Evolutionary conservation across 2,888 invertebrate species (phyloP), one percentile per base, ranked within the genome.

Genomic region (Barypeithes pellucidus): DNA sequence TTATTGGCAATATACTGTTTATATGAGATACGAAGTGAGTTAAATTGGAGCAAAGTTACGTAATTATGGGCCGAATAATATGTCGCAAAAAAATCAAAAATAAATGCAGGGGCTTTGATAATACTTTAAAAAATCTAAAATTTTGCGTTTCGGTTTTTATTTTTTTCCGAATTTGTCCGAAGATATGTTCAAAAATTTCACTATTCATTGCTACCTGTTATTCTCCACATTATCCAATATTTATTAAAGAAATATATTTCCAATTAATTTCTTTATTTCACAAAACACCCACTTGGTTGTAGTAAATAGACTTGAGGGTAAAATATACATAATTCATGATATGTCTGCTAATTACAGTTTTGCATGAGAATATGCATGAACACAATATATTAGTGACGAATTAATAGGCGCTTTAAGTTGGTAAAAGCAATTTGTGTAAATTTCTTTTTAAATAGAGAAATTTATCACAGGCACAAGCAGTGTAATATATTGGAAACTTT

Each of bases 391-490:
- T 63, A 54, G 45, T 65, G 65, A 47, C 45, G 39, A 63, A 71
- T 71, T 71, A 71, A 12, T 57, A 70, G 74, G 77, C 78, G 16
- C 50, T 47, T 47, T 14, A 61, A 24, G 20, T 52, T 2, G 18
- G 11, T 52, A 52, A 52, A 29, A 52, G 9, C 8, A 22, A n/a
- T 52, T 52, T 39, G 12, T n/a, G 4, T 39, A 39, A 50, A 20
- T 20, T 50, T 50, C 22, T 16, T 50, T 16, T 50, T 50, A 20
- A 20, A 22, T 12, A 20, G 18, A 18, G 22, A 50, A 1, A 18
- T 50, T 18, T 16, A 11, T 22, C 9, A 50, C 3, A 18, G 22
- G 3, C 50, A 22, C 18, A 20, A 22, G 50, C 29, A 29, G 9
- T 50, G 29, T 29, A 29, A 29, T n/a, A 24, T 24, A 24, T 24